phyloP scores from a whole-genome alignment of 2,797 vertebrate species.

The Bradypodion pumilum region DNA sequence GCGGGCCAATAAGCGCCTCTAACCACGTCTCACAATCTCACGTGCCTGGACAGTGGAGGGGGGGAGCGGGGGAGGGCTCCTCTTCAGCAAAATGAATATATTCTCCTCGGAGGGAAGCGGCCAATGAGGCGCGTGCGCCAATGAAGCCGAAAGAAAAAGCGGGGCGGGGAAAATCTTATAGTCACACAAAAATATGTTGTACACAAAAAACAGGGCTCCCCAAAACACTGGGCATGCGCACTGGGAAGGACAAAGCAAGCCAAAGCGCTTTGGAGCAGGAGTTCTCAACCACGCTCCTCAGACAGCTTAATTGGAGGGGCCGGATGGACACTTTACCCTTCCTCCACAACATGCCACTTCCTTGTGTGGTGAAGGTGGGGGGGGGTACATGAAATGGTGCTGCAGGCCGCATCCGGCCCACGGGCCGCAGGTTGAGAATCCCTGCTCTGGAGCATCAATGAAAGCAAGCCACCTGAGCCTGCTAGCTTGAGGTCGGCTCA shows the following conservation, averaged over 20 bases:
- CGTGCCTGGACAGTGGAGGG: neutral
- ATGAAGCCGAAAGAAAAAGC: no score
- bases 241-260: neutral
- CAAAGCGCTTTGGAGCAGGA: no score
- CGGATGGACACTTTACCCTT: no score
- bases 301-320: no score
- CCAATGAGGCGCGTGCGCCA: neutral
- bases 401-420: no score
- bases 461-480: neutral
- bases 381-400: no score
- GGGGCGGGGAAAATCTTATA: neutral
- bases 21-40: neutral
- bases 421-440: no score
- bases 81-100: neutral
- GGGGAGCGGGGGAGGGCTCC: neutral
- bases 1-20: conserved; percentile 48
- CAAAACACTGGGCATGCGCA: conserved; percentile 4
- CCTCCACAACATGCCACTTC: no score
- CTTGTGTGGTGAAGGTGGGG: no score
- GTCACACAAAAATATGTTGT: neutral
- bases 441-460: neutral
- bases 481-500: neutral
- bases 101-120: neutral
- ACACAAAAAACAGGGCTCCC: neutral
- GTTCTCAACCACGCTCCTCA: no score